These are phyloP conservation scores for Leistus spinibarbis DNA, from an alignment of 2,888 invertebrate genomes.

Conservation along the genomic window DNA sequence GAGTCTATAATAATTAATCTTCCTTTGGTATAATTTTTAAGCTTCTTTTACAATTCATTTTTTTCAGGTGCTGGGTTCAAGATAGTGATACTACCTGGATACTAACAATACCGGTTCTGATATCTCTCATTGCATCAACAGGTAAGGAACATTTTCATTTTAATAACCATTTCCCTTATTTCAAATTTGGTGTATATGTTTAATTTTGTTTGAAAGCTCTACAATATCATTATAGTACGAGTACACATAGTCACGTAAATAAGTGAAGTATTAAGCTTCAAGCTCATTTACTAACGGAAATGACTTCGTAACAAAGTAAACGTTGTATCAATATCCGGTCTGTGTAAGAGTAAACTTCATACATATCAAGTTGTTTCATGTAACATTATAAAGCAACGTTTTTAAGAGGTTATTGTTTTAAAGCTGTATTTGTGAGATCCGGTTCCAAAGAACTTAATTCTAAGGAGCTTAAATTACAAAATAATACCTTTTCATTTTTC, in stretches of 20 bases:
- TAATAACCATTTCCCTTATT: too few species aligned
- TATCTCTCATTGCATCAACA: constrained; percentile 65
- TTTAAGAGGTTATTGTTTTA: too few species aligned
- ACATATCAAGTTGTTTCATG: background rate
- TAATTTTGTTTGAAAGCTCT: background rate
- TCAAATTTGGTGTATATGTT: background rate
- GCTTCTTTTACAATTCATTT: background rate
- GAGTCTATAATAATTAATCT: too few species aligned
- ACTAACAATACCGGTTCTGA: constrained; percentile 65
- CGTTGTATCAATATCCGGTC: background rate
- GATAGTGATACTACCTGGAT: constrained; percentile 69
- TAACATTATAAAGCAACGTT: too few species aligned
- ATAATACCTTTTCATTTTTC: too few species aligned
- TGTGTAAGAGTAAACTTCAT: background rate
- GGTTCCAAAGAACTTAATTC: too few species aligned
- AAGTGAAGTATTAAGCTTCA: background rate
- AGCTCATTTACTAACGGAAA: constrained; percentile 1
- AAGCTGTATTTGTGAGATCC: too few species aligned
- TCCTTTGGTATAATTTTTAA: too few species aligned
- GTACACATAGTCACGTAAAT: background rate
- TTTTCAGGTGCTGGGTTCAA: constrained; percentile 71
- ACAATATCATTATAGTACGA: background rate
- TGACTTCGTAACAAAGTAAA: background rate
- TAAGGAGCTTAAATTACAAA: too few species aligned
- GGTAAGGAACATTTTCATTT: constrained; percentile 54